phyloP scores from a whole-genome alignment of 2,888 invertebrate genomes.

The Plagiodera versicolora region DNA sequence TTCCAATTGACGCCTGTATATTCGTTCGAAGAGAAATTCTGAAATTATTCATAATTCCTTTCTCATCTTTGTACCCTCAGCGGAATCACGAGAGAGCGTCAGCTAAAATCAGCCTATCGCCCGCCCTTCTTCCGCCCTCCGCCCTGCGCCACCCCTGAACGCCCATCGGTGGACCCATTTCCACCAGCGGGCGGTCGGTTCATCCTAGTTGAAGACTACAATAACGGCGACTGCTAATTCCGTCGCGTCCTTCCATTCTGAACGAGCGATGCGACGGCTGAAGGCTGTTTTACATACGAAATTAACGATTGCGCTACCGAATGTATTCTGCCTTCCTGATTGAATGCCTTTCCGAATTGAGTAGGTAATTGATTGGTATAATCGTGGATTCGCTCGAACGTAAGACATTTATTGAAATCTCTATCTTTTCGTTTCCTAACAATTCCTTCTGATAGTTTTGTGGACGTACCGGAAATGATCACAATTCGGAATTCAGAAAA shows the following conservation, averaged over 20 bases:
- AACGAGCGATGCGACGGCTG: conserved; percentile 14
- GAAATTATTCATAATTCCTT: no score
- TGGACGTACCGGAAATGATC: no score
- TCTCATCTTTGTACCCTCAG: no score
- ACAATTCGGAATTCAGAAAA: no score
- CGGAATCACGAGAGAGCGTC: conserved; percentile 3
- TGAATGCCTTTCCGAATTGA: neutral
- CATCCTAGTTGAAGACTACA: conserved; percentile 40
- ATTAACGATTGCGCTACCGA: conserved; percentile 24
- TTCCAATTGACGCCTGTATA: no score
- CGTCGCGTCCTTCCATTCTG: conserved; percentile 15
- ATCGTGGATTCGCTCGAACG: neutral
- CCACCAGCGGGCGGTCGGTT: conserved; percentile 48
- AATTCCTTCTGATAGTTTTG: no score
- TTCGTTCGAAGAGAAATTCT: no score
- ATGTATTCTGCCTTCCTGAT: no score
- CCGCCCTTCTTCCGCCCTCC: conserved; percentile 31
- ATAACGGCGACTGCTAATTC: conserved; percentile 35
- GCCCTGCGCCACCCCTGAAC: conserved; percentile 48
- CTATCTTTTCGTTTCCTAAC: no score
- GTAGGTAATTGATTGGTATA: neutral
- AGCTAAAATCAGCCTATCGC: no score
- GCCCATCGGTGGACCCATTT: conserved; percentile 46
- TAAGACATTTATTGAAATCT: no score
- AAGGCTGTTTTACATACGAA: conserved; percentile 28